Base-by-base conservation (phyloP, 2,113 vertebrate genomes). In the Mormoops blainvillei region DNA sequence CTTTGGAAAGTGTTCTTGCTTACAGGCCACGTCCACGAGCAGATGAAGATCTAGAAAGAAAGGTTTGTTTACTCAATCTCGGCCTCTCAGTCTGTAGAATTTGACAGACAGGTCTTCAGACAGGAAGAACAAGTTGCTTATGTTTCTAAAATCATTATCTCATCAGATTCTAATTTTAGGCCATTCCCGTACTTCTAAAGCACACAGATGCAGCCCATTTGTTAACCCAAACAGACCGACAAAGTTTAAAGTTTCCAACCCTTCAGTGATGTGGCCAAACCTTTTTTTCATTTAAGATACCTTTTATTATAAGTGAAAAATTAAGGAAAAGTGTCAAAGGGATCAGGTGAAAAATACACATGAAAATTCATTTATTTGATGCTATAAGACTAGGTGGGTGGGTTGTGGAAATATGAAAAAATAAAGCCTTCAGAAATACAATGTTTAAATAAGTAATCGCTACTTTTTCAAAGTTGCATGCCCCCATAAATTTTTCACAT, bases 41-140 rank as follows among this genome's bases (percentile, higher is more conserved):
- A 98, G 98, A 97, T 98, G 97, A 94, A 98, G 96, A 98, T 98
- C 98, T 98, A 97, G 90, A 97, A 97, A 98, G 96, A 97, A 97
- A 87, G 33, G 80, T 91, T 87, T 92, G 96, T 97, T 94, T 94
- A 97, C 94, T 91, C 80, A 97, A 43, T 87, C 74, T 96, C 45
- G 63, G 80, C 19, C 48, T 87, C 91, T 93, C 58, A 87, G 80
- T 83, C 52, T 56, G 3, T 1, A 58, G 56, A 92, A 18, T 48
- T 52, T 4, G 28, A 91, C 0, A 96, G 56, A 87, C 45, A 91
- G 85, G 78, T 91, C 70, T 93, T 77, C 89, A 89, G 70, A 88
- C 22, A 68, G 93, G 26, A 91, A 94, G 33, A 73, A 94, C 11
- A 94, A 92, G 45, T 18, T 94, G 58, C 61, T 94, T 84, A 81